phyloP scores from a whole-genome alignment of 2,797 vertebrate genomes.

The Lithobates pipiens region DNA sequence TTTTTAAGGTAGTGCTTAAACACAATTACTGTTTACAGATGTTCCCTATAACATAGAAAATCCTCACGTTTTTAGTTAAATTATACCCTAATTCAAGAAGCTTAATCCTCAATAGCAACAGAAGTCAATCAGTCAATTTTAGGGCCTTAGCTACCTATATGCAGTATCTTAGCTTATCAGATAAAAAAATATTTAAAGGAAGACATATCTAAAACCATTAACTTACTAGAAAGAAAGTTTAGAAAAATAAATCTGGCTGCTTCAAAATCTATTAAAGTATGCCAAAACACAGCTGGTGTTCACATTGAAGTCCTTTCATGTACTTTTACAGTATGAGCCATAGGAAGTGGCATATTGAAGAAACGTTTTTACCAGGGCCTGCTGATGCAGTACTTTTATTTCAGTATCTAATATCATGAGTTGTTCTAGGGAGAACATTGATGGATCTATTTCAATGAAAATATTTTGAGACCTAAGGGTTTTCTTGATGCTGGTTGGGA shows the following conservation, averaged over 20 bases:
- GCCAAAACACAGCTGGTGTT: slow-evolving; percentile 22
- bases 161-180: no score
- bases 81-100: no score
- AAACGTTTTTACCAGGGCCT: slow-evolving; percentile 31
- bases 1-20: no score
- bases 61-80: no score
- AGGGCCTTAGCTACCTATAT: no score
- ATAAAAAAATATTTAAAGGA: no score
- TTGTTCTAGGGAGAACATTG: slow-evolving; percentile 42
- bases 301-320: slow-evolving; percentile 22
- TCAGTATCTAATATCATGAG: slow-evolving; percentile 35
- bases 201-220: not conserved
- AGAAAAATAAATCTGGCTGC: not conserved
- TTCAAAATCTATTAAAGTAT: slow-evolving; percentile 25
- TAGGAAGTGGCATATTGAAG: slow-evolving; percentile 33
- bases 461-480: slow-evolving; percentile 50
- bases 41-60: no score
- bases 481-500: slow-evolving; percentile 28
- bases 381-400: slow-evolving; percentile 54
- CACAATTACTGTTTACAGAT: no score
- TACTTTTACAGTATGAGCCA: slow-evolving; percentile 31
- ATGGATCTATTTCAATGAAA: slow-evolving; percentile 55
- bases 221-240: not conserved
- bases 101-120: no score
- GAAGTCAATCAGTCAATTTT: no score